Percentiles rank a stretch among this genome's conserved stretches.
phyloP scores from a whole-genome alignment of 1,140 invertebrate genomes.

The Patella vulgata region DNA sequence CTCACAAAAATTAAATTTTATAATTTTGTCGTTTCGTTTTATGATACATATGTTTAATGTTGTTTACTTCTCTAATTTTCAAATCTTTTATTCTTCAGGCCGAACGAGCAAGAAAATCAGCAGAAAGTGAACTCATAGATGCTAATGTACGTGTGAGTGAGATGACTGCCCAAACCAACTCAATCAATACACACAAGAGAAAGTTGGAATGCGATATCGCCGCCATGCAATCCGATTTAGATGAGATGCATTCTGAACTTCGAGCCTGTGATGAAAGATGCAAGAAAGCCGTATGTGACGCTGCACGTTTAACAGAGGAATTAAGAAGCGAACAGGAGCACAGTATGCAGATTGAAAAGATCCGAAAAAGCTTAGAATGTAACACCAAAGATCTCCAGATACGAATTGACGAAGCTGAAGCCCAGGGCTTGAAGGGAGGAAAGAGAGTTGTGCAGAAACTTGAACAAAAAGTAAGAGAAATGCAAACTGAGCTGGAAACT shows the following conservation, averaged over 20 bases:
- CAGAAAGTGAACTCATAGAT: constrained; percentile 94
- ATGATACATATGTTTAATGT: too few relatives aligned
- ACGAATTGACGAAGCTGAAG: constrained; percentile 94
- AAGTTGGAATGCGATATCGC: constrained; percentile 97
- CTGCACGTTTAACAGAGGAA: constrained; percentile 94
- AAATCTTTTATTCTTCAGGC: too few relatives aligned
- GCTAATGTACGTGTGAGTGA: constrained; percentile 96
- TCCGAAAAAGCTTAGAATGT: constrained; percentile 93
- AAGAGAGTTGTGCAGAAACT: constrained; percentile 77
- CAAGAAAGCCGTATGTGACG: constrained; percentile 93
- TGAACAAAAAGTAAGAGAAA: constrained; percentile 71
- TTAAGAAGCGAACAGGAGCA: constrained; percentile 98
- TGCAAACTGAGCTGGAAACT: constrained; percentile 96
- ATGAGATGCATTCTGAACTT: constrained; percentile 57
- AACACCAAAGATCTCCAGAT: constrained; percentile 97
- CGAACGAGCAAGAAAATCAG: constrained; percentile 93
- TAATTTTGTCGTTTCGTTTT: too few relatives aligned
- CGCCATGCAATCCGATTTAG: constrained; percentile 79
- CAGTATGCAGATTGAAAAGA: constrained; percentile 94
- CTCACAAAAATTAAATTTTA: too few relatives aligned
- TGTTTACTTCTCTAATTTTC: too few relatives aligned
- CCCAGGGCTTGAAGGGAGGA: constrained; percentile 95
- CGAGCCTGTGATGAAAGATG: constrained; percentile 51
- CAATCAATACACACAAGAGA: constrained; percentile 92
- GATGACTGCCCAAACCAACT: constrained; percentile 88